A percentile compares a stretch with the other conserved stretches of the same genome.
Evolutionary conservation across 2,113 vertebrate species (phyloP).

Genomic region (Dipodomys ordii): DNA sequence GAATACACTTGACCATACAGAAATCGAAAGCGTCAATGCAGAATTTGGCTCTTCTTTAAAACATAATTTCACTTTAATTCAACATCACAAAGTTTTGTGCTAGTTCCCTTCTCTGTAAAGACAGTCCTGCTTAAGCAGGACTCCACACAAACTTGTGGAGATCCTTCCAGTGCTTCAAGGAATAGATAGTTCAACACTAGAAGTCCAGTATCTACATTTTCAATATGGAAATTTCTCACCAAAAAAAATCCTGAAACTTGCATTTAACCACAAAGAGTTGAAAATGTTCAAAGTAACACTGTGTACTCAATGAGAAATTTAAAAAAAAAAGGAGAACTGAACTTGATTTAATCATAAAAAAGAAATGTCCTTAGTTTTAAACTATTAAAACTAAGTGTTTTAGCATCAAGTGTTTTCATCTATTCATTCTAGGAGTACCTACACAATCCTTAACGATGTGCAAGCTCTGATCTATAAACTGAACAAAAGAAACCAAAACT

Average conservation of each 20-base stretch:
- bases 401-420: constrained; percentile 23
- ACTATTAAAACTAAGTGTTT: neutral
- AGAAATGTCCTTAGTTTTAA: constrained; percentile 35
- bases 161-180: neutral
- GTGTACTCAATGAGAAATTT: neutral
- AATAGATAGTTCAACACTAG: neutral
- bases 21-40: neutral
- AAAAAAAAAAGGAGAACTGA: constrained; percentile 11
- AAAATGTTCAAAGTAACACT: constrained; percentile 49
- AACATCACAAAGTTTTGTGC: neutral
- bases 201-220: neutral
- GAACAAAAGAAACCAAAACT: constrained; percentile 25
- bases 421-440: neutral
- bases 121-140: neutral
- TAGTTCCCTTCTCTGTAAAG: constrained; percentile 27
- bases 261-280: constrained; percentile 22
- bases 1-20: neutral
- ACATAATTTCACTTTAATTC: constrained; percentile 9
- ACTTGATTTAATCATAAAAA: constrained; percentile 31
- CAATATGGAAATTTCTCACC: neutral
- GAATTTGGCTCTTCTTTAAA: neutral
- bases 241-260: constrained; percentile 2
- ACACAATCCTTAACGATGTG: neutral
- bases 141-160: neutral
- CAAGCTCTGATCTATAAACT: neutral